Evolutionary conservation across 92 coral and sea anemone genomes (phyloP), one percentile per base, ranked within the genome.

Genomic region (Montipora capitata): DNA sequence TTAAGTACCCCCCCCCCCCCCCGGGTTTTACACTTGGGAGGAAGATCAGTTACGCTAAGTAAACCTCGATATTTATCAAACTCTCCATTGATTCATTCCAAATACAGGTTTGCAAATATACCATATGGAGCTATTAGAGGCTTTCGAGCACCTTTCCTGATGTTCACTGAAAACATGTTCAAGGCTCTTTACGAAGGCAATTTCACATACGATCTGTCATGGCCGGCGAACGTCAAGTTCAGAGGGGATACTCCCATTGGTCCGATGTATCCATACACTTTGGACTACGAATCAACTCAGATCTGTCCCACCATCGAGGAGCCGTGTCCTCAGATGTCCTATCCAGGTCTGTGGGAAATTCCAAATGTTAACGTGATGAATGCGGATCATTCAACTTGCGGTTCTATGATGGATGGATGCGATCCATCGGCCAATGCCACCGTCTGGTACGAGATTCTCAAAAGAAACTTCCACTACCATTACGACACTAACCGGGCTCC

Each of bases 301-400:
- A 90, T 77, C 67, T 95, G 98, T 17, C 94, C 94, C 68, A 72
- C 89, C 1, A 82, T 71, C 2, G 27, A 81, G 15, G 20, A 83
- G 13, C 75, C 77, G 35, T 95, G 96, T 43, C 96, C 98, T 5
- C 83, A 67, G 48, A 90, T 87, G 92, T 87, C 98, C 70, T 92
- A 95, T 68, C 96, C 98, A 6, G 98, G 98, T 11, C 80, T 95
- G 10, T 95, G 98, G 98, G 98, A 93, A 62, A 88, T 93, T 14
- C 98, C 98, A 8, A 93, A 95, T 76, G 76, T 92, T 5, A 93
- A 95, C 63, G 77, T 92, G 6, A 95, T 92, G 96, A 93, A 95
- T 81, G 59, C 80, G 17, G 93, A 95, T 68, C 94, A 93, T 14
- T 65, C 89, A n/a, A 91, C 91, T 7, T 93, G 98, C 61, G 93